Conservation (phyloP, 2,113 vertebrate species). For the Pseudorhombus dupliciocellatus region DNA sequence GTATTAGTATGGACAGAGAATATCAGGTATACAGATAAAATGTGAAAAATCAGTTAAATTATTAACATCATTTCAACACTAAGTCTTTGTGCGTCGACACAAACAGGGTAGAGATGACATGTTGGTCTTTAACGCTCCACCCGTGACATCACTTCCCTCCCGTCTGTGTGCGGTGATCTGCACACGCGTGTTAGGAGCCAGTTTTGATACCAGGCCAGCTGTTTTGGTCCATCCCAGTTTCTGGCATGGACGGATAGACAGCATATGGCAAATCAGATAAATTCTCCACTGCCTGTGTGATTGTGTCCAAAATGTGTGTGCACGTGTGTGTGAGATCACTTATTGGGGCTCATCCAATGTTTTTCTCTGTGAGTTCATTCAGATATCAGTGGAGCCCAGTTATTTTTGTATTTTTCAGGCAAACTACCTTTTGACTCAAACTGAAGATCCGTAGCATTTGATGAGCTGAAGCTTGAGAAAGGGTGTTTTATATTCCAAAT, state of each 20-base stretch:
- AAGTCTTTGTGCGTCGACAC: background rate
- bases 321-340: constrained; percentile 1
- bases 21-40: too few species aligned
- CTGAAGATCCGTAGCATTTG: background rate
- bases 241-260: constrained; percentile 59
- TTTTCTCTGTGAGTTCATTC: constrained; percentile 3
- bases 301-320: constrained; percentile 30
- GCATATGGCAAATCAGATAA: constrained; percentile 75
- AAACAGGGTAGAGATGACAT: constrained; percentile 9
- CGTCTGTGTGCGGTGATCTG: constrained; percentile 15
- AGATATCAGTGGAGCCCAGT: background rate
- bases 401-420: background rate
- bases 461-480: background rate
- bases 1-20: too few species aligned
- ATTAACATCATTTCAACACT: background rate
- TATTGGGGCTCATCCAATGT: background rate
- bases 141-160: constrained; percentile 25
- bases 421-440: background rate
- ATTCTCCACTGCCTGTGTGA: constrained; percentile 57
- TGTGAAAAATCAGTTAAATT: background rate
- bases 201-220: constrained; percentile 72
- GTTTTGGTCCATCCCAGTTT: constrained; percentile 73
- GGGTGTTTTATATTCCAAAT: background rate
- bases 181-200: constrained; percentile 33
- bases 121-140: constrained; percentile 13